A percentile compares a stretch with the other conserved stretches of the same genome.
These are phyloP conservation scores for Cyrtorhinus lividipennis DNA, from an alignment of 1,140 invertebrate species.

Conservation along the genomic window DNA sequence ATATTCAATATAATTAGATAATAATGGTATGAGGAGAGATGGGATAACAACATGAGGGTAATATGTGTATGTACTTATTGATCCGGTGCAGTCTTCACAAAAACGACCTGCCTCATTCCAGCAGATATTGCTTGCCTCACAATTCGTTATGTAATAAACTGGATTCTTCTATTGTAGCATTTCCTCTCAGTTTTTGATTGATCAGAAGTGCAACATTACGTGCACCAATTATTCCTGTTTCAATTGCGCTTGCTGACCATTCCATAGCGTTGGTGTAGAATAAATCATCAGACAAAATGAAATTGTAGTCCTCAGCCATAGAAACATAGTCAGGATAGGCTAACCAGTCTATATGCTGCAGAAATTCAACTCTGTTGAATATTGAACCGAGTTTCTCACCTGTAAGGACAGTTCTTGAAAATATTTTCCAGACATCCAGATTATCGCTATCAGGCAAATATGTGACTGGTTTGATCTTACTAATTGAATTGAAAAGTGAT, in stretches of 20 bases:
- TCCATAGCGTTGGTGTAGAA: not conserved
- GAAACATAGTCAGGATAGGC: not conserved
- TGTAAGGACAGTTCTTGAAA: not conserved
- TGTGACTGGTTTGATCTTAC: conserved; percentile 31
- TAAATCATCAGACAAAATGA: not conserved
- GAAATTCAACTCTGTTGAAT: not conserved
- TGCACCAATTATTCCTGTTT: not conserved
- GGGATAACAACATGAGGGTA: no score
- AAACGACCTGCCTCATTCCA: no score
- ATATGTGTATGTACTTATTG: no score
- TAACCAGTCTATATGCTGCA: not conserved
- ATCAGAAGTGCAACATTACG: not conserved
- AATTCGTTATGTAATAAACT: no score
- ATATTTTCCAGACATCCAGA: not conserved
- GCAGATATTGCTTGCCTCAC: no score
- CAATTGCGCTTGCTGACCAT: not conserved
- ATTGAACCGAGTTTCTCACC: not conserved
- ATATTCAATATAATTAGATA: no score
- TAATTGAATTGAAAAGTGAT: conserved; percentile 31
- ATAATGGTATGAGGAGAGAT: no score
- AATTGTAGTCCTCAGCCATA: not conserved
- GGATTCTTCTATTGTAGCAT: not conserved
- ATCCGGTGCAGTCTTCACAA: no score
- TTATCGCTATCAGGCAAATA: not conserved
- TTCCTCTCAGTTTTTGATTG: not conserved